Evolutionary conservation across 2,113 vertebrate species (phyloP), one percentile per base, ranked within the genome.

Genomic region (Vombatus ursinus): DNA sequence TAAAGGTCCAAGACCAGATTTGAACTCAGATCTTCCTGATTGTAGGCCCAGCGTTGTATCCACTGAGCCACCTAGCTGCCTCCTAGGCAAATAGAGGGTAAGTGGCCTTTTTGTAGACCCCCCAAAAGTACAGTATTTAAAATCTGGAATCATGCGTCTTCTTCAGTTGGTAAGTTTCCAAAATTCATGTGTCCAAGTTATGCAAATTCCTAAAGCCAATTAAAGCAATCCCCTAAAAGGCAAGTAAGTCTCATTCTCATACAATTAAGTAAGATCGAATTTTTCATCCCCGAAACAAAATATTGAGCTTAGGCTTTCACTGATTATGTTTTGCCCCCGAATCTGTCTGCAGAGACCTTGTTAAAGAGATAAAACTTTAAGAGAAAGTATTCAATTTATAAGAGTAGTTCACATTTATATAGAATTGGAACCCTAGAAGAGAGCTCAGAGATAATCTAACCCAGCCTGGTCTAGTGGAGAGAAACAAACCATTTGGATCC

Each of bases 301-400:
- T 47, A 25, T 92, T 51, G 95, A 37, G 16, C 52, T 92, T 44
- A 94, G 90, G 53, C 1, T 49, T 91, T 52, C 61, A 68, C 50
- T 47, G 52, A 89, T 37, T 57, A 92, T 31, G 94, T n/a, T 47
- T n/a, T 26, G 47, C 44, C 28, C 16, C 19, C 68, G 19, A 51
- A 52, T 91, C 93, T 95, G 50, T 50, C 49, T 44, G 61, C n/a
- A 52, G 91, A 94, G 50, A 50, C 24, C 3, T 91, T 84, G 77
- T 95, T 92, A 90, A 91, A 94, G 94, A 52, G 89, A 96, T 92
- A 68, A 93, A 47, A 49, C 23, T 89, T 91, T 52, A 50, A 95
- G 94, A 94, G 47, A 50, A 93, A 44, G 51, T 26, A 90, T 92
- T 95, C n/a, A 49, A 90, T 96, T 94, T 93, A 49, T 61, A 61